phyloP scores from a whole-genome alignment of 2,113 vertebrate species.

The Hymenochirus boettgeri region DNA sequence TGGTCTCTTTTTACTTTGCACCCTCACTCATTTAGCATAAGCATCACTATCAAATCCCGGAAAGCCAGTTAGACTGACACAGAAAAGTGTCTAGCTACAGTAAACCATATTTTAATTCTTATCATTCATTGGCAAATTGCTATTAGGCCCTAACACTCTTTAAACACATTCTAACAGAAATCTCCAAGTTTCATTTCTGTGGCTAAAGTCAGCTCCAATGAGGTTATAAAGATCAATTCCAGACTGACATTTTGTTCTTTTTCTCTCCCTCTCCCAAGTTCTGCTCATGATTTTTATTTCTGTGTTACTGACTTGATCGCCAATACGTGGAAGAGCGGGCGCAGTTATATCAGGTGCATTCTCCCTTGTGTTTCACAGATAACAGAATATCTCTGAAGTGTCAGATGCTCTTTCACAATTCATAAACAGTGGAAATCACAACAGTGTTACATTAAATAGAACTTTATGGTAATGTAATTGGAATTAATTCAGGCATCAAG shows the following conservation, averaged over 20 bases:
- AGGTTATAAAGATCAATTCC: background rate
- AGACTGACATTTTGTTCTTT: slow-evolving; percentile 32
- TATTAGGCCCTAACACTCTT: no score
- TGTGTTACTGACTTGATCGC: slow-evolving; percentile 31
- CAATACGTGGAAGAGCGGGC: slow-evolving; percentile 38
- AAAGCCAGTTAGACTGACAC: no score
- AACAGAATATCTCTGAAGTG: slow-evolving; percentile 43
- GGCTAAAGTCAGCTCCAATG: no score
- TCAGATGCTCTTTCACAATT: slow-evolving; percentile 42
- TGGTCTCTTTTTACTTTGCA: no score
- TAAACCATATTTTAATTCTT: no score
- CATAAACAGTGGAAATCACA: slow-evolving; percentile 40
- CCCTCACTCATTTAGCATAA: no score
- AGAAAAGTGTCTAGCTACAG: no score
- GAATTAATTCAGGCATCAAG: slow-evolving; percentile 43
- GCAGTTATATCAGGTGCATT: slow-evolving; percentile 35
- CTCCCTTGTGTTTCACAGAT: slow-evolving; percentile 44
- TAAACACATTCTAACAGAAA: no score
- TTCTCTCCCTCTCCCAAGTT: slow-evolving; percentile 16
- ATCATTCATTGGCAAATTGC: no score
- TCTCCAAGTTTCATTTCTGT: no score
- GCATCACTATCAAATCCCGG: no score
- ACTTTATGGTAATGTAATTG: slow-evolving; percentile 44
- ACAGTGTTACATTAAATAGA: slow-evolving; percentile 44
- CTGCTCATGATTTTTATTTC: slow-evolving; percentile 20